Evolutionary conservation across 1,140 invertebrate species (phyloP).

Genomic region (Trinorchestia longiramus): DNA sequence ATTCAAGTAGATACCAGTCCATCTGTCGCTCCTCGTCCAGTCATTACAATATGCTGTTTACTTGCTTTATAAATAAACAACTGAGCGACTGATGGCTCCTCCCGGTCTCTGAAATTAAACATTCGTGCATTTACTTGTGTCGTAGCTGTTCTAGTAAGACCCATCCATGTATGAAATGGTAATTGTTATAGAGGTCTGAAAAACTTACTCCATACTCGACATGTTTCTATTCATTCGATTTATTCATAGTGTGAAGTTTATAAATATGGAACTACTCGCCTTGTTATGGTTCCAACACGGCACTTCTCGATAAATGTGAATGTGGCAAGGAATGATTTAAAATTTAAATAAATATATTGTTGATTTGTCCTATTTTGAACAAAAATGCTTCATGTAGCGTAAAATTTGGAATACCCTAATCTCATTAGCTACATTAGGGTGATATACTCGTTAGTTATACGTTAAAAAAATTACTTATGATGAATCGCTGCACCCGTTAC

Average conservation of each 20-base stretch:
- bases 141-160: not conserved
- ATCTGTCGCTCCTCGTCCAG: not conserved
- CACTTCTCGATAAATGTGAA: not conserved
- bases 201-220: not conserved
- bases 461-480: too few relatives aligned
- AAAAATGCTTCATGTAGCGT: too few relatives aligned
- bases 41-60: not conserved
- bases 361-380: too few relatives aligned
- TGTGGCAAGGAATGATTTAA: too few relatives aligned
- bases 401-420: too few relatives aligned
- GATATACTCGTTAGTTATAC: too few relatives aligned
- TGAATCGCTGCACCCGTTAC: too few relatives aligned
- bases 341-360: too few relatives aligned
- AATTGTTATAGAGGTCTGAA: not conserved
- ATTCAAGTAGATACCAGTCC: not conserved
- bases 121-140: not conserved
- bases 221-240: not conserved
- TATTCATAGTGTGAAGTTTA: not conserved
- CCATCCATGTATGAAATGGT: not conserved
- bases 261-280: not conserved
- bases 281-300: not conserved
- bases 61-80: not conserved
- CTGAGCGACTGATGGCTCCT: not conserved
- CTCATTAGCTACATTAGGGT: too few relatives aligned
- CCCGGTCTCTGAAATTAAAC: not conserved